Evolutionary conservation across 1,140 invertebrate species (phyloP).

Genomic region (Aphelenchoides avenae): DNA sequence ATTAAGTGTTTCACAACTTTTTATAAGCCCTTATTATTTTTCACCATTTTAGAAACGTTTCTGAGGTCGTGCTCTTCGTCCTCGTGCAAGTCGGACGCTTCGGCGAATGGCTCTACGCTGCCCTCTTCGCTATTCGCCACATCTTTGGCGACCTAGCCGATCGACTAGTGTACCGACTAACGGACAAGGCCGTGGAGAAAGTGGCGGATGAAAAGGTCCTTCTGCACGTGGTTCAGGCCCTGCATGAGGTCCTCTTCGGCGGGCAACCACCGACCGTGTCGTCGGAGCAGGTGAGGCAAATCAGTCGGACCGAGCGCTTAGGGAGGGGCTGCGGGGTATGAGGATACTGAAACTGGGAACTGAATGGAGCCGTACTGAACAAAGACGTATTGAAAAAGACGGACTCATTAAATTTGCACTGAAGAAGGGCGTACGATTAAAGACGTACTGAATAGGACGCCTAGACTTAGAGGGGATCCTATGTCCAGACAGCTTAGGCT

Average conservation of each 20-base stretch:
- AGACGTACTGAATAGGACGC: too few relatives aligned
- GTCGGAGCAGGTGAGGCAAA: conserved; percentile 4
- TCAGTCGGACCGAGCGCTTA: too few relatives aligned
- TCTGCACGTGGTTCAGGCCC: not conserved
- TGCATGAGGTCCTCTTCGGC: conserved; percentile 5
- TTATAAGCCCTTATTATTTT: not conserved
- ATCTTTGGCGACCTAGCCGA: conserved; percentile 1
- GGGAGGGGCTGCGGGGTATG: too few relatives aligned
- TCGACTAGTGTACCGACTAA: not conserved
- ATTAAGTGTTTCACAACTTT: not conserved
- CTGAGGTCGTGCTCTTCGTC: too few relatives aligned
- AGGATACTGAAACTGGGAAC: too few relatives aligned
- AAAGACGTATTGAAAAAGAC: too few relatives aligned
- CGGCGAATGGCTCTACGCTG: not conserved
- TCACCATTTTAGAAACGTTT: conserved; percentile 1
- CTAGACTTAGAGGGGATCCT: too few relatives aligned
- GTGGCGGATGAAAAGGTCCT: not conserved
- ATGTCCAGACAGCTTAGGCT: too few relatives aligned
- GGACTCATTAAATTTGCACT: too few relatives aligned
- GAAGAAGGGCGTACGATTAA: too few relatives aligned
- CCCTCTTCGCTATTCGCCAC: not conserved
- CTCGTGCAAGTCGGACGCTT: not conserved
- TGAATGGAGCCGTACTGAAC: too few relatives aligned
- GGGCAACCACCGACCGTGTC: not conserved
- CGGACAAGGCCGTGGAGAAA: not conserved